Evolutionary conservation across 2,888 invertebrate species (phyloP).

Genomic region (Conops quadrifasciatus): DNA sequence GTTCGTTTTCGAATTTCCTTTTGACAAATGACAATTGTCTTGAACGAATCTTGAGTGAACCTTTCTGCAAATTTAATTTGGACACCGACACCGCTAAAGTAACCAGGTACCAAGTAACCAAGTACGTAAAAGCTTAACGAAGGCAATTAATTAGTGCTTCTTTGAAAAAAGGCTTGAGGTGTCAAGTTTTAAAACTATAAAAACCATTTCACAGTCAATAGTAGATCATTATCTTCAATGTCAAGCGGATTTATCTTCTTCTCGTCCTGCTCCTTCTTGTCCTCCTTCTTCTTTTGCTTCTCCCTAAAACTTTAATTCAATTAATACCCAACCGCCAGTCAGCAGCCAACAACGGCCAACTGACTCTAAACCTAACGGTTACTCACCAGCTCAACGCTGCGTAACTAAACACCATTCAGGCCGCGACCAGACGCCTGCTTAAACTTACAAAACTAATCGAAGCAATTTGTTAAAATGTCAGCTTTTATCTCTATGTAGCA

Average conservation of each 20-base stretch:
- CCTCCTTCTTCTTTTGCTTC: neutral
- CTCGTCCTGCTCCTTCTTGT: neutral
- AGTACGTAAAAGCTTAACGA: too few species aligned
- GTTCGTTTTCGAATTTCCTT: too few species aligned
- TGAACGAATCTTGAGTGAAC: too few species aligned
- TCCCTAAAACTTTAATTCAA: conserved; percentile 32
- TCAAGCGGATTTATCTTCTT: neutral
- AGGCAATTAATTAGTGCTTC: too few species aligned
- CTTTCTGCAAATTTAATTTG: too few species aligned
- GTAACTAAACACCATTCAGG: conserved; percentile 45
- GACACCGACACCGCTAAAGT: too few species aligned
- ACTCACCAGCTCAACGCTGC: conserved; percentile 41
- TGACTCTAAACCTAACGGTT: neutral
- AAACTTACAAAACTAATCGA: conserved; percentile 48
- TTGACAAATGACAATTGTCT: too few species aligned
- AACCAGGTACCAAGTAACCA: too few species aligned
- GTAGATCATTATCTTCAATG: too few species aligned
- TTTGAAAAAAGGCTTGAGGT: too few species aligned
- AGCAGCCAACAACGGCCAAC: neutral
- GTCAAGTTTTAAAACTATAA: too few species aligned
- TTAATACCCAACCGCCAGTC: conserved; percentile 25
- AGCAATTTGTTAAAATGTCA: conserved; percentile 51
- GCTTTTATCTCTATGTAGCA: conserved; percentile 43
- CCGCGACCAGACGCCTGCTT: neutral
- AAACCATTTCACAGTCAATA: too few species aligned